These are phyloP conservation scores for Ostrea denselamellosa DNA, from an alignment of 1,140 invertebrate species.

Conservation along the genomic window DNA sequence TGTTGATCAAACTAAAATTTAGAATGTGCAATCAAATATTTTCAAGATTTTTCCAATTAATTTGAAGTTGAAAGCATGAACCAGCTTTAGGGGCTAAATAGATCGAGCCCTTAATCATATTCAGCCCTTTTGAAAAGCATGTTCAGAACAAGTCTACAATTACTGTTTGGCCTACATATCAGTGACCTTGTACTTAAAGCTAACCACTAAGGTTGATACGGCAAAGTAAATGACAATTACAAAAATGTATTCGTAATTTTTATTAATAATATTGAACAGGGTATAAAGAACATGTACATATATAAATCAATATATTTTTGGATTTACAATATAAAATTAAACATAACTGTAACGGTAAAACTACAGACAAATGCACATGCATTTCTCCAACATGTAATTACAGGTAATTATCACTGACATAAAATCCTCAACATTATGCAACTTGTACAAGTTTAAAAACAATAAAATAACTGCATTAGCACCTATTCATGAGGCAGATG, in stretches of 20 bases:
- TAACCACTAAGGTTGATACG: too few relatives aligned
- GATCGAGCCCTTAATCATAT: too few relatives aligned
- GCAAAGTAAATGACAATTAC: neutral
- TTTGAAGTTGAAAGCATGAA: too few relatives aligned
- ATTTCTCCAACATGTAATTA: neutral
- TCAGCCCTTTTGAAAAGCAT: too few relatives aligned
- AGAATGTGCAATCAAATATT: too few relatives aligned
- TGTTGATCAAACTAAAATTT: too few relatives aligned
- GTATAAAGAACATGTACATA: constrained; percentile 27
- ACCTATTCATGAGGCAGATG: neutral
- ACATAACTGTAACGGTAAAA: neutral
- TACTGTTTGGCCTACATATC: too few relatives aligned
- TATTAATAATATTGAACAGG: constrained; percentile 9
- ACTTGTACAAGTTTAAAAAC: neutral
- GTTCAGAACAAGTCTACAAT: too few relatives aligned
- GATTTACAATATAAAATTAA: constrained; percentile 1
- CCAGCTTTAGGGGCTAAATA: too few relatives aligned
- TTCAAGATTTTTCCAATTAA: too few relatives aligned
- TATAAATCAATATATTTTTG: neutral
- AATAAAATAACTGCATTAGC: neutral
- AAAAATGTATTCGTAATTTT: neutral
- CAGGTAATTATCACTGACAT: neutral
- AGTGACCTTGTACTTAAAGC: too few relatives aligned
- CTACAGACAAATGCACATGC: neutral
- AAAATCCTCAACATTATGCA: neutral